Evolutionary conservation across 2,797 vertebrate species (phyloP).

Genomic region (Gymnothorax javanicus): DNA sequence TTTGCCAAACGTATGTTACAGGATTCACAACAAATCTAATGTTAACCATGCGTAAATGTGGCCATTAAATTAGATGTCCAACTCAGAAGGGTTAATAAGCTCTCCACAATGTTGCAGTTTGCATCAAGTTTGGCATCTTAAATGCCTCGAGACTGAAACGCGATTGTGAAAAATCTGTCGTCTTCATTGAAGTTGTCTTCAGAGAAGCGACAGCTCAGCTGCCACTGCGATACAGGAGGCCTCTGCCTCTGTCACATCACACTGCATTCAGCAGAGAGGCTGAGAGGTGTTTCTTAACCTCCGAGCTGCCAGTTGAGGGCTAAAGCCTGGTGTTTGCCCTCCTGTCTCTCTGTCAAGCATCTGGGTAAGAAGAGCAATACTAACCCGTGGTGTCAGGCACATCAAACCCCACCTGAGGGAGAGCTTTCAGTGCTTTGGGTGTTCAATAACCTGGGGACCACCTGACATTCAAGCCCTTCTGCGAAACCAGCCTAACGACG

Average conservation of each 20-base stretch:
- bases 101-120: neutral
- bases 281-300: too few relatives aligned
- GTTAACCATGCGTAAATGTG: neutral
- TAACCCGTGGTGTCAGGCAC: too few relatives aligned
- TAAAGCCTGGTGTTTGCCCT: too few relatives aligned
- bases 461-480: too few relatives aligned
- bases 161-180: too few relatives aligned
- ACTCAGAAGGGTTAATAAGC: neutral
- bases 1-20: neutral
- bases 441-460: too few relatives aligned
- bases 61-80: neutral
- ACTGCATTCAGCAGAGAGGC: neutral
- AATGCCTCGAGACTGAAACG: neutral
- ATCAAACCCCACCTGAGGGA: too few relatives aligned
- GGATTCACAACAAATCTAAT: neutral
- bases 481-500: too few relatives aligned
- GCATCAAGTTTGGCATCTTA: neutral
- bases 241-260: neutral
- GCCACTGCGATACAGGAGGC: neutral
- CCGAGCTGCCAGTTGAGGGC: too few relatives aligned
- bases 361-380: too few relatives aligned
- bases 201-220: neutral
- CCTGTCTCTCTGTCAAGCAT: too few relatives aligned
- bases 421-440: too few relatives aligned
- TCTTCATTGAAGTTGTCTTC: neutral